phyloP scores from a whole-genome alignment of 2,113 vertebrate species.

The Ailuropoda melanoleuca region DNA sequence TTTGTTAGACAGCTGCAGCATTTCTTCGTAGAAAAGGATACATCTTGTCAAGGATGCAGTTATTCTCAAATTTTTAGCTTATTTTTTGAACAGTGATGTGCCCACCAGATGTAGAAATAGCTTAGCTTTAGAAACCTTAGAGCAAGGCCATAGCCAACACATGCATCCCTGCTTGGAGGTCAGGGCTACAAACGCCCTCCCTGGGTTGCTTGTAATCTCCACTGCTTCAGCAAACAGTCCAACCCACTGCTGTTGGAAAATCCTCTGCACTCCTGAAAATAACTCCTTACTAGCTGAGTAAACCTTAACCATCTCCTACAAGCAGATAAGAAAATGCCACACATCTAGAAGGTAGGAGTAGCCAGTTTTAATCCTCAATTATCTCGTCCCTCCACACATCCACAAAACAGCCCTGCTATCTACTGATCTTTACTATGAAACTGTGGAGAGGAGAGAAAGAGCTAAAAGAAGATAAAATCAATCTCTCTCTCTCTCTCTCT shows the following conservation, averaged over 20 bases:
- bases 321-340: conserved; percentile 54
- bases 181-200: not conserved
- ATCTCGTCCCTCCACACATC: conserved; percentile 41
- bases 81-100: conserved; percentile 51
- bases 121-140: conserved; percentile 33
- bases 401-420: conserved; percentile 7
- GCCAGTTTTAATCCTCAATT: conserved; percentile 55
- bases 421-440: conserved; percentile 59
- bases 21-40: conserved; percentile 52
- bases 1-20: conserved; percentile 66
- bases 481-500: not conserved
- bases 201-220: conserved; percentile 43
- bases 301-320: conserved; percentile 55
- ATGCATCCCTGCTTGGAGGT: not conserved
- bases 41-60: conserved; percentile 66
- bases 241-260: conserved; percentile 45
- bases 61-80: conserved; percentile 63
- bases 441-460: not conserved
- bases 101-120: conserved; percentile 44
- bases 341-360: not conserved
- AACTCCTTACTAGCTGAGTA: conserved; percentile 31
- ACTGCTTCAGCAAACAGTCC: conserved; percentile 44
- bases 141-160: not conserved
- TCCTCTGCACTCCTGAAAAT: conserved; percentile 52
- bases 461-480: conserved; percentile 59